Percentiles rank a stretch among this genome's conserved stretches.
Conservation (phyloP, 2,888 invertebrate genomes). For the Ichneumoninae sp. region DNA sequence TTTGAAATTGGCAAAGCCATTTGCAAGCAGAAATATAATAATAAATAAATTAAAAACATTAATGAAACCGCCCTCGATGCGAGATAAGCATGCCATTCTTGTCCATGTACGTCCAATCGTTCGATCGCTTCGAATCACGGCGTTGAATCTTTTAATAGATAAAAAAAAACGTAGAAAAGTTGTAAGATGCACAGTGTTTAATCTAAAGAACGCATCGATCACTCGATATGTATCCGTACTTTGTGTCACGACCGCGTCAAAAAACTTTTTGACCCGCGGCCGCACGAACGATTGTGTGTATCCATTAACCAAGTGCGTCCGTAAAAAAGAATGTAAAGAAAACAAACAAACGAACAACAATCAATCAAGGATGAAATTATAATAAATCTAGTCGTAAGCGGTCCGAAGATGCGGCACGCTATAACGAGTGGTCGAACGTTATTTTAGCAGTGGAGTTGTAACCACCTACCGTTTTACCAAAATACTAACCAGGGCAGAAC, state of each 20-base stretch:
- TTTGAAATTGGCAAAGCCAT: conserved; percentile 32
- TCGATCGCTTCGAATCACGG: conserved; percentile 67
- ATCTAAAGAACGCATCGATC: conserved; percentile 70
- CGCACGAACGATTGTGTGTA: conserved; percentile 32
- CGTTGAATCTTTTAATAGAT: conserved; percentile 69
- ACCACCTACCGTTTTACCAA: conserved; percentile 78
- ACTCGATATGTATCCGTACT: conserved; percentile 65
- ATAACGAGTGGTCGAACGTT: conserved; percentile 77
- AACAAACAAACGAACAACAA: conserved; percentile 26
- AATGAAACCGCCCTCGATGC: neutral
- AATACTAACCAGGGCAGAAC: conserved; percentile 73
- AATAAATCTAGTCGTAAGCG: conserved; percentile 82
- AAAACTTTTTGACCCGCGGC: conserved; percentile 40
- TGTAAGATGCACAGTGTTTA: conserved; percentile 70
- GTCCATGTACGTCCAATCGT: conserved; percentile 55
- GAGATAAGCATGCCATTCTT: conserved; percentile 12
- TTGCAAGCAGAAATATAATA: conserved; percentile 1
- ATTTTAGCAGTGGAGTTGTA: conserved; percentile 74
- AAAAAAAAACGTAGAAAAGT: conserved; percentile 63
- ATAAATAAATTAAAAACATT: conserved; percentile 14
- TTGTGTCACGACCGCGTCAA: conserved; percentile 60
- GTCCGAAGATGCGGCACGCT: conserved; percentile 68
- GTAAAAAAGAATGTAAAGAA: conserved; percentile 11
- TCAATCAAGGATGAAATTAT: conserved; percentile 64
- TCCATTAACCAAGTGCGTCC: conserved; percentile 19